These are phyloP conservation scores for Psephotus haematonotus DNA, from an alignment of 2,113 vertebrate genomes.

Conservation along the genomic window DNA sequence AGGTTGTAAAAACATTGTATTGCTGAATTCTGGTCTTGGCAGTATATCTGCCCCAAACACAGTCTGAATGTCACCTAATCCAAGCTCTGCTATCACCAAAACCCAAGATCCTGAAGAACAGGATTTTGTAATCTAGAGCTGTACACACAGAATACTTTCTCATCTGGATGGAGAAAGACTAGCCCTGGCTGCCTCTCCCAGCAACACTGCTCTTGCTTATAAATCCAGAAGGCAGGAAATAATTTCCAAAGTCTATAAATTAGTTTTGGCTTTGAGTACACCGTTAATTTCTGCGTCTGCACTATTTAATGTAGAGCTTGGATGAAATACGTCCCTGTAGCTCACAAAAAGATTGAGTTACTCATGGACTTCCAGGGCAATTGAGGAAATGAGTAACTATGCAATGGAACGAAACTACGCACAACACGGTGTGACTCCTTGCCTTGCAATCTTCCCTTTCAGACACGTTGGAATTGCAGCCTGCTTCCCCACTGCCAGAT, in stretches of 20 bases:
- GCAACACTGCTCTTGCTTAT: conserved; percentile 7
- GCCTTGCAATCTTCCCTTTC: not conserved
- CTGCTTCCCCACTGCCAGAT: not conserved
- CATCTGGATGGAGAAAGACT: not conserved
- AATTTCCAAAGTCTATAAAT: conserved; percentile 30
- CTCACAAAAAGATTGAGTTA: conserved; percentile 21
- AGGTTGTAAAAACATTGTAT: not conserved
- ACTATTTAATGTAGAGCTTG: not conserved
- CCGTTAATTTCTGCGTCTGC: conserved; percentile 20
- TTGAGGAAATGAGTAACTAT: not conserved
- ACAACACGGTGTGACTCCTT: not conserved
- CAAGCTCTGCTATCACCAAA: not conserved
- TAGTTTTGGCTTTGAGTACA: conserved; percentile 29
- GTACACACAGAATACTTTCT: not conserved
- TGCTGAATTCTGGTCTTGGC: not conserved
- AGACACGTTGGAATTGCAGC: not conserved
- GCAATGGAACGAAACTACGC: not conserved
- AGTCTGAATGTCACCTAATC: not conserved
- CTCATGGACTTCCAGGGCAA: not conserved
- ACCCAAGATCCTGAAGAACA: not conserved
- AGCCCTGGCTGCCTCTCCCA: not conserved
- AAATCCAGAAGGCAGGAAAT: conserved; percentile 48
- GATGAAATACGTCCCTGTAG: not conserved
- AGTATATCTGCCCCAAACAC: not conserved
- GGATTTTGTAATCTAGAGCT: not conserved